Conservation (phyloP, 92 coral and sea anemone genomes). For the Scolanthus callimorphus region DNA sequence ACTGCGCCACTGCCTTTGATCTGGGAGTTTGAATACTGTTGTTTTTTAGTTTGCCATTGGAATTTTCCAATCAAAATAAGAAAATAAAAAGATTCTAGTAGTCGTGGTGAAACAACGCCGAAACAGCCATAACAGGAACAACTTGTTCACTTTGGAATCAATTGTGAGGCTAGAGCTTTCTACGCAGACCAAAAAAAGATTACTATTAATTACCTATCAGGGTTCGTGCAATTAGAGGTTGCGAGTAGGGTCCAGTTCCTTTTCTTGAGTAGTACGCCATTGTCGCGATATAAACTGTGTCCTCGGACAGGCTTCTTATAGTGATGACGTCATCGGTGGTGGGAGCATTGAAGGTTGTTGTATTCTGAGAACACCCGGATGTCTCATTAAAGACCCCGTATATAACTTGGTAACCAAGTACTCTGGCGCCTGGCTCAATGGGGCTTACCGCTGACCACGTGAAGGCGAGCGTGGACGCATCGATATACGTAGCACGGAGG, state of each 20-base stretch:
- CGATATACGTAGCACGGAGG: constrained; percentile 3
- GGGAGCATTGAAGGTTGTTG: background rate
- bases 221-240: constrained; percentile 14
- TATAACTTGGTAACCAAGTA: constrained; percentile 14
- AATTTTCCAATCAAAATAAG: no score
- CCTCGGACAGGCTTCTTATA: background rate
- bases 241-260: constrained; percentile 34
- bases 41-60: no score
- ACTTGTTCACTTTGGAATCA: no score
- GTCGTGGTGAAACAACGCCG: no score
- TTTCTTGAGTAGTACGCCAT: constrained; percentile 28
- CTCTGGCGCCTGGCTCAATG: constrained; percentile 10
- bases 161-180: no score
- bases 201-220: constrained; percentile 23
- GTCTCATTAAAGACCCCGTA: background rate
- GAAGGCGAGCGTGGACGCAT: constrained; percentile 6
- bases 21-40: no score
- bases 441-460: constrained; percentile 22
- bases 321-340: background rate
- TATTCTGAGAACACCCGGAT: background rate
- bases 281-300: constrained; percentile 9
- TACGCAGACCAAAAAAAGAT: no score
- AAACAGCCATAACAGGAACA: no score
- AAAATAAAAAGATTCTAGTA: no score
- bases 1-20: no score